Percentiles rank a stretch among this genome's conserved stretches.
Conservation (phyloP, 2,888 invertebrate genomes). For the Cenopis cana region DNA sequence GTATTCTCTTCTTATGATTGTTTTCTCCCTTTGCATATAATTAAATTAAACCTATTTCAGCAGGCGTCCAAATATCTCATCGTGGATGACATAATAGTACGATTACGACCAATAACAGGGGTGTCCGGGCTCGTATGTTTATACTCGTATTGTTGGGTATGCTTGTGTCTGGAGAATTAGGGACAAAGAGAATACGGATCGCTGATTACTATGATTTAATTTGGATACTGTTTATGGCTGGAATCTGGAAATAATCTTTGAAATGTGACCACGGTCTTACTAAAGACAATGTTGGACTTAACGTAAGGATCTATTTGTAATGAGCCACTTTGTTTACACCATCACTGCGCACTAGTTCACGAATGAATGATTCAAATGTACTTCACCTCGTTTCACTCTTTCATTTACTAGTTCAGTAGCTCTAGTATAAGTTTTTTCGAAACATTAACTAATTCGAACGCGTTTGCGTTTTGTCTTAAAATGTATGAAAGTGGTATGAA, state of each 20-base stretch:
- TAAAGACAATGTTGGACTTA: background rate
- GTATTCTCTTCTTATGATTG: too few species aligned
- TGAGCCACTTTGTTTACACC: too few species aligned
- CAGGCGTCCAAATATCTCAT: conserved; percentile 48
- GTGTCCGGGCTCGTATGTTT: conserved; percentile 14
- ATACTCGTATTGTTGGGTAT: background rate
- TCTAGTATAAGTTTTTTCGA: too few species aligned
- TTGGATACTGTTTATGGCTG: conserved; percentile 14
- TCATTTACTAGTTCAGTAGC: too few species aligned
- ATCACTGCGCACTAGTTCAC: too few species aligned
- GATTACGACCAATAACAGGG: conserved; percentile 50
- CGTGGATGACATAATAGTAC: conserved; percentile 50
- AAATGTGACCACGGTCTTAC: background rate
- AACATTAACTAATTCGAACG: too few species aligned
- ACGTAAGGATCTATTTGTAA: too few species aligned
- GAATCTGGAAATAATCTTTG: background rate
- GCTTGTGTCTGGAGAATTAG: conserved; percentile 13
- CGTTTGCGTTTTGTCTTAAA: too few species aligned
- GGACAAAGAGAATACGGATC: conserved; percentile 29
- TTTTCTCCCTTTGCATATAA: conserved; percentile 6
- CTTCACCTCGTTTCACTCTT: too few species aligned
- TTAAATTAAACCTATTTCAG: conserved; percentile 22
- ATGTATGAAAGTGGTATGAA: too few species aligned
- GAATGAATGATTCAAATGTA: too few species aligned
- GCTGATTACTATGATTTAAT: conserved; percentile 17